Conservation (phyloP, 1,140 invertebrate genomes). For the Brachionus manjavacas region DNA sequence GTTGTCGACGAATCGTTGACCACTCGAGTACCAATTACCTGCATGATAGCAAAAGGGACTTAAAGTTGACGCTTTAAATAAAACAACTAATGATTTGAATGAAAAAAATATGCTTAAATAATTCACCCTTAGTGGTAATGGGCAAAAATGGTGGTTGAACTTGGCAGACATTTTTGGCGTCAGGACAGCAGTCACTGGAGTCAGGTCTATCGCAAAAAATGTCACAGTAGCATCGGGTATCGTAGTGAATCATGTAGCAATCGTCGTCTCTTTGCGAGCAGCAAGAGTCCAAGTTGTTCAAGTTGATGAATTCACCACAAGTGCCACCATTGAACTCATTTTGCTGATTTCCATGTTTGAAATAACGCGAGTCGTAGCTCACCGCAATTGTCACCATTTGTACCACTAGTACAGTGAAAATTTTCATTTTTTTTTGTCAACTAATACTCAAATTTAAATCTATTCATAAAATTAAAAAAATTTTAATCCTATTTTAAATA, state of each 20-base stretch:
- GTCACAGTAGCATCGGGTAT: conserved; percentile 83
- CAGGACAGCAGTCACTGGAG: conserved; percentile 74
- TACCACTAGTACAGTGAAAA: neutral
- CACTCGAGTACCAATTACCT: neutral
- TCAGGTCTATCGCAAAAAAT: conserved; percentile 70
- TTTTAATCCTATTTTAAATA: neutral
- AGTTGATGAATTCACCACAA: conserved; percentile 10
- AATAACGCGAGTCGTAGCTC: conserved; percentile 31
- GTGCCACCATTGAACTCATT: conserved; percentile 25
- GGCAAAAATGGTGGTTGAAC: neutral
- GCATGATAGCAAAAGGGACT: neutral
- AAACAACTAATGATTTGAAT: neutral
- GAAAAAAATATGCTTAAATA: neutral
- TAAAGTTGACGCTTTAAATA: neutral
- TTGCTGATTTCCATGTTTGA: neutral
- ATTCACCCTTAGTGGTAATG: neutral
- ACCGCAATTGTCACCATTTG: neutral
- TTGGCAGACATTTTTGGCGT: conserved; percentile 68
- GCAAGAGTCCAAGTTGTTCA: conserved; percentile 14
- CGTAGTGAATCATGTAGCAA: conserved; percentile 69
- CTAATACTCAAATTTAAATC: neutral
- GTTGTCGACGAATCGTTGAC: neutral
- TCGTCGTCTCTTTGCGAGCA: conserved; percentile 60
- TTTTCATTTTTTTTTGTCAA: neutral
- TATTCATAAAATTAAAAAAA: neutral